Evolutionary conservation across 2,888 invertebrate species (phyloP), one percentile per base, ranked within the genome.

Genomic region (Choristoneura rosaceana): DNA sequence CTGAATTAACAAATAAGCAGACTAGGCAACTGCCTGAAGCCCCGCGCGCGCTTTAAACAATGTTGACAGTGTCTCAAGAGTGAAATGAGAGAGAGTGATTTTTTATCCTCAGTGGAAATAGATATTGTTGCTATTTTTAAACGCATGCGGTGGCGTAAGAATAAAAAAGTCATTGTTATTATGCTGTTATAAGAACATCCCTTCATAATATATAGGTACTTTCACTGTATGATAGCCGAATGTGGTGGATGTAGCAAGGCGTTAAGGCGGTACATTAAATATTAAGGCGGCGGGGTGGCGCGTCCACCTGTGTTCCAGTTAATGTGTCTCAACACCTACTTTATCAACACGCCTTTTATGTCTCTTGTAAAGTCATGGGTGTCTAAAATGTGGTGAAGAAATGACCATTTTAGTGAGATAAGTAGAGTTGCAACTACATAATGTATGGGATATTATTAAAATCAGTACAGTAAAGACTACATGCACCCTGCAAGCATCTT

Each of bases 181-280:
- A 61, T 62, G 52, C 15, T 62, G 25, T 61, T 4, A 3, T 3
- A 14, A 65, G 64, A 66, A 64, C 50, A 66, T 52, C 70, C 33
- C 60, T 47, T 65, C 43, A 71, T 70, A 60, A 60, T 61, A 61
- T 34, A 43, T 34, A 67, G 55, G 55, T 62, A 50, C 50, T 64
- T 55, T 60, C 62, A 71, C 63, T 71, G 71, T 68, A 62, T 69
- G 68, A 68, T 68, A 63, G 73, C 34, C 69, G 64, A 69, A 69
- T 69, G 64, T 69, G 69, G 47, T 50, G 68, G 58, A 45, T 68
- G 83, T 84, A 81, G 79, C 80, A 82, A 85, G 85, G 84, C 85
- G 87, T 87, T 88, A 88, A 84, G 87, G 82, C 80, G 83, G 80
- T 84, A 83, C 88, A 91, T 92, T 85, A 90, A 91, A 90, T 91